phyloP scores from a whole-genome alignment of 1,140 invertebrate species.

The Lepidostoma basale region DNA sequence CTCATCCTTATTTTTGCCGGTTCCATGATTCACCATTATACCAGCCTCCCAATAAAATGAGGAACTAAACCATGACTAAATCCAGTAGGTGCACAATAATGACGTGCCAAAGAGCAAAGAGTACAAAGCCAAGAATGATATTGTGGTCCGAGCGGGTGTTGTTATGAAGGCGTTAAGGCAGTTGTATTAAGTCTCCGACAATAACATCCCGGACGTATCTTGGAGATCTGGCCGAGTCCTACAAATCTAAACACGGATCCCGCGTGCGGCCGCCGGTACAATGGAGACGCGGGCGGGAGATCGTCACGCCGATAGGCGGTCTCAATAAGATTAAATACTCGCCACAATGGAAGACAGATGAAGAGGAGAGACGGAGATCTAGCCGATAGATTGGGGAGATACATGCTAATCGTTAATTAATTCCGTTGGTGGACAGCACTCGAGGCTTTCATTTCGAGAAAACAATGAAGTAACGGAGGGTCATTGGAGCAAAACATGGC shows the following conservation, averaged over 20 bases:
- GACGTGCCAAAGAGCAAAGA: neutral
- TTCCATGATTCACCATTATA: too few relatives aligned
- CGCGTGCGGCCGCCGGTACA: conserved; percentile 20
- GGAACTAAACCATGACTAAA: too few relatives aligned
- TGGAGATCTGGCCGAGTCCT: conserved; percentile 19
- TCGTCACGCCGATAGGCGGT: conserved; percentile 42
- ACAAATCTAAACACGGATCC: conserved; percentile 35
- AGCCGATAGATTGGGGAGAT: conserved; percentile 35
- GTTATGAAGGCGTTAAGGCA: conserved; percentile 7
- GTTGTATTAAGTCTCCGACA: neutral
- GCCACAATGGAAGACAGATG: conserved; percentile 32
- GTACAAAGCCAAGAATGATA: neutral
- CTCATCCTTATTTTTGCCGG: too few relatives aligned
- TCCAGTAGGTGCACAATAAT: too few relatives aligned
- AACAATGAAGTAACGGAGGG: too few relatives aligned
- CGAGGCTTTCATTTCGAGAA: conserved; percentile 1
- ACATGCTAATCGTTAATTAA: conserved; percentile 45
- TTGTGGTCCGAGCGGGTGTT: neutral
- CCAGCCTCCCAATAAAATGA: too few relatives aligned
- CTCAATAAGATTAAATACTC: conserved; percentile 39
- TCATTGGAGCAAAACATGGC: too few relatives aligned
- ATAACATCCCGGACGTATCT: conserved; percentile 5
- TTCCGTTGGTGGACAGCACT: conserved; percentile 34
- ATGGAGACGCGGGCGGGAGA: conserved; percentile 29
- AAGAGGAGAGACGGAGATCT: conserved; percentile 27